Evolutionary conservation across 2,113 vertebrate genomes (phyloP), one percentile per base, ranked within the genome.

Genomic region (Siniperca knerii): DNA sequence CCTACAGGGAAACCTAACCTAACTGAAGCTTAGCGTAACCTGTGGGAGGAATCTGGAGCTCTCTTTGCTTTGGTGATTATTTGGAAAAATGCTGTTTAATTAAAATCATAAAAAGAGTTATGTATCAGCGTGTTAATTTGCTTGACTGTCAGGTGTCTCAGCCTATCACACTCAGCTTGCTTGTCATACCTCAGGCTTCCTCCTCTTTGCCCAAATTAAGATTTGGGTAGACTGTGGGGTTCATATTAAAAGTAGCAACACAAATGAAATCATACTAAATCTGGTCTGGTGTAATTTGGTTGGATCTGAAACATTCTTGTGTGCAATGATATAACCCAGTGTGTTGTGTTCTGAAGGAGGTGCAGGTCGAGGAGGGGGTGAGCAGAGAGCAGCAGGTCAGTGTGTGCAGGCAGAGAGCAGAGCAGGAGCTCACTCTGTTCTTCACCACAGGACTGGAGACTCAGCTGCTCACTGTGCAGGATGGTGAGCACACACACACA

Each of bases 371-470:
- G 0, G 29, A 33, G 61, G 65, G 82, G 40, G 48, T 48, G 46
- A 61, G n/a, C 33, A 10, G 2, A 1, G 60, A 55, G 1, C 68
- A 25, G 65, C 73, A 83, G 8, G 23, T 86, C 15, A 84, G 79
- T 8, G 69, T 90, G 46, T 74, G 74, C 37, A 84, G 69, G 73
- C 74, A 86, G 52, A 21, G 37, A 35, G 71, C 74, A 12, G 82
- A 90, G 60, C 85, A 91, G 65, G 87, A 94, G 48, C 83, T 92
- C 12, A 87, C 52, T 0, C 65, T 95, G 18, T 69, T 77, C 4
- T 70, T 93, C 76, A 87, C 8, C 79, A 77, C 58, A 12, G 80
- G 86, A 20, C 40, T 23, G 37, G 77, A 82, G 21, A 37, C 55
- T 57, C 76, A 61, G 64, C 78, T 77, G 23, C 20, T 95, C 52